A percentile compares a stretch with the other conserved stretches of the same genome.
Conservation (phyloP, 2,888 invertebrate genomes). For the Microplitis manilae region DNA sequence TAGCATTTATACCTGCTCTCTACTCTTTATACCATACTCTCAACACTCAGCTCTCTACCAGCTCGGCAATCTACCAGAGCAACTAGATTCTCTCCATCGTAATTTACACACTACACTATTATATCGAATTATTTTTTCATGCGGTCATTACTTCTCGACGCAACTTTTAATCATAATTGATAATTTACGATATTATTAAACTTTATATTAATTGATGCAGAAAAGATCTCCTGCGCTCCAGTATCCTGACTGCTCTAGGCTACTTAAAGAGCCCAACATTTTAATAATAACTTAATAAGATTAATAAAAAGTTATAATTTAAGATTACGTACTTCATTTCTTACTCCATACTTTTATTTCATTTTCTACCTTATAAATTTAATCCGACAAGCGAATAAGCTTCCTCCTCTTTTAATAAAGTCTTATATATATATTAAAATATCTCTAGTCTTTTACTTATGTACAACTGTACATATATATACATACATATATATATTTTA, state of each 20-base stretch:
- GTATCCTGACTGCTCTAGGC: too few relatives aligned
- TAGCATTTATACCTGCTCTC: constrained; percentile 52
- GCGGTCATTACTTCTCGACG: background rate
- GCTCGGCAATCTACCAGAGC: too few relatives aligned
- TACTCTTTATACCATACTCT: constrained; percentile 11
- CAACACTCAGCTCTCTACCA: background rate
- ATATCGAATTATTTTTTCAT: background rate
- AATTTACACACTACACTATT: background rate
- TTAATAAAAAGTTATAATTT: background rate
- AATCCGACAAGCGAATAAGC: background rate
- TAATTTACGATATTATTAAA: too few relatives aligned
- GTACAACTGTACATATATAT: background rate
- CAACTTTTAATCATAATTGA: too few relatives aligned
- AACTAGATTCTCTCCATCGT: too few relatives aligned
- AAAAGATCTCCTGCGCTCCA: too few relatives aligned
- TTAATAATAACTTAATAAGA: background rate
- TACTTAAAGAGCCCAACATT: background rate
- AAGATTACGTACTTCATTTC: background rate
- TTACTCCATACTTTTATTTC: background rate
- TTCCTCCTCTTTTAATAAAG: background rate
- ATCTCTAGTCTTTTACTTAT: too few relatives aligned
- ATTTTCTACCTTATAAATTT: background rate
- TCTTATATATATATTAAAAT: background rate
- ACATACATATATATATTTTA: background rate
- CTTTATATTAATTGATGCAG: too few relatives aligned